A percentile compares a stretch with the other conserved stretches of the same genome.
Evolutionary conservation across 2,888 invertebrate species (phyloP).

Genomic region (Platycheirus albimanus): DNA sequence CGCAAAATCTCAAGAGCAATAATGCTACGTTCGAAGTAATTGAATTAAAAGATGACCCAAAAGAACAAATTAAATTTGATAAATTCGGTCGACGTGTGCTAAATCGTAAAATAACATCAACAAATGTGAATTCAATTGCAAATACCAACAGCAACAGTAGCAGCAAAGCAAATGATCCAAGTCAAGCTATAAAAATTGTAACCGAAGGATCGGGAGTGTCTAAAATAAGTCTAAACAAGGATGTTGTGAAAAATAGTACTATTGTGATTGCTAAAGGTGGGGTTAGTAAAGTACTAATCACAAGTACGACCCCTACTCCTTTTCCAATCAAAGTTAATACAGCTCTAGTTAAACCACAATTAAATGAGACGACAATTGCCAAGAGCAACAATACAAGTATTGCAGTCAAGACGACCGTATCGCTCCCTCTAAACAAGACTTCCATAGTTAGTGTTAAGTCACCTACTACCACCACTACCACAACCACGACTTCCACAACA

Average conservation of each 20-base stretch:
- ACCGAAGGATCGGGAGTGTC: constrained; percentile 61
- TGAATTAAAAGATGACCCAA: constrained; percentile 31
- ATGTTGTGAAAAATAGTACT: neutral
- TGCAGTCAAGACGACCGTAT: neutral
- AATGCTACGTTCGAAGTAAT: constrained; percentile 50
- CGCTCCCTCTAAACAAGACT: constrained; percentile 2
- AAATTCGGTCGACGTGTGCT: constrained; percentile 36
- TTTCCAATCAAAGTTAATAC: neutral
- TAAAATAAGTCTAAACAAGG: constrained; percentile 17
- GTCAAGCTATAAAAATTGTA: constrained; percentile 17
- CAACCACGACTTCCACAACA: constrained; percentile 78
- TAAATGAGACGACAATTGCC: constrained; percentile 11
- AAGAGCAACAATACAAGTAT: neutral
- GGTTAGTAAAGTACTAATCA: constrained; percentile 1
- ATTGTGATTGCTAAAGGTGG: neutral
- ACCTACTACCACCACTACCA: constrained; percentile 76
- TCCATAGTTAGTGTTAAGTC: neutral
- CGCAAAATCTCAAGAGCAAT: constrained; percentile 45
- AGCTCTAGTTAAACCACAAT: neutral
- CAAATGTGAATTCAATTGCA: constrained; percentile 10
- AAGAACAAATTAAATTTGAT: constrained; percentile 32
- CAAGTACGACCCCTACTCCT: neutral
- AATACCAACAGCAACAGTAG: neutral
- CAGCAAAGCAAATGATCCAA: neutral
- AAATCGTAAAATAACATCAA: constrained; percentile 45